phyloP scores from a whole-genome alignment of 2,888 invertebrate species.

The Macaria notata region DNA sequence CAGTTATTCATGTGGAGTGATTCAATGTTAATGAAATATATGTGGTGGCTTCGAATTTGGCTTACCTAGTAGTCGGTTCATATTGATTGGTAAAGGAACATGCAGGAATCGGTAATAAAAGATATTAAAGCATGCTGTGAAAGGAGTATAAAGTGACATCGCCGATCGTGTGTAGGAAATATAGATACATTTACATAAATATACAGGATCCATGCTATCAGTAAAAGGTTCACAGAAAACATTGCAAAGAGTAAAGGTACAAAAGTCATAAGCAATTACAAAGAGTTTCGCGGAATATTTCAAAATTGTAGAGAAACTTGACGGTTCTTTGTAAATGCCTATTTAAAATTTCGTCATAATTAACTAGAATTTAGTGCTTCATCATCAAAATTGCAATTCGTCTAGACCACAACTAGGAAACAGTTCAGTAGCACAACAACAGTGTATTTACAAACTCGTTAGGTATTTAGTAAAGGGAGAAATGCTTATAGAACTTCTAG shows the following conservation, averaged over 20 bases:
- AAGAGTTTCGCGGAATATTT: slow-evolving; percentile 22
- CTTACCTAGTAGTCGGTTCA: slow-evolving; percentile 40
- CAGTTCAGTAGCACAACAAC: slow-evolving; percentile 22
- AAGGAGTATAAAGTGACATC: slow-evolving; percentile 50
- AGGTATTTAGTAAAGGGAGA: slow-evolving; percentile 3
- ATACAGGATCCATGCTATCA: slow-evolving; percentile 47
- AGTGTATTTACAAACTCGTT: slow-evolving; percentile 30
- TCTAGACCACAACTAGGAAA: slow-evolving; percentile 36
- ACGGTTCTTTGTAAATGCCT: slow-evolving; percentile 41
- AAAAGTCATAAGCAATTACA: slow-evolving; percentile 38
- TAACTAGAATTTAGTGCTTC: slow-evolving; percentile 28
- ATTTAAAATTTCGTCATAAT: neutral
- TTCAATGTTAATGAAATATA: slow-evolving; percentile 44
- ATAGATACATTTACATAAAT: slow-evolving; percentile 34
- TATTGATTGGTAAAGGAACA: slow-evolving; percentile 45
- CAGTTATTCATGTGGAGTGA: slow-evolving; percentile 44
- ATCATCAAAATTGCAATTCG: slow-evolving; percentile 12
- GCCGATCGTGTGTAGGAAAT: slow-evolving; percentile 30
- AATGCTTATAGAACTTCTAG: neutral
- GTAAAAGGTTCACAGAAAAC: slow-evolving; percentile 66
- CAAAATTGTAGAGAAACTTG: too few relatives aligned
- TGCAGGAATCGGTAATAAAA: slow-evolving; percentile 47
- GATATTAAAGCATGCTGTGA: slow-evolving; percentile 57
- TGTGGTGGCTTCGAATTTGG: slow-evolving; percentile 45
- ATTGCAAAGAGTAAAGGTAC: slow-evolving; percentile 75